These are phyloP conservation scores for Orbicella faveolata DNA, from an alignment of 64 coral and sea anemone genomes.

Conservation along the genomic window DNA sequence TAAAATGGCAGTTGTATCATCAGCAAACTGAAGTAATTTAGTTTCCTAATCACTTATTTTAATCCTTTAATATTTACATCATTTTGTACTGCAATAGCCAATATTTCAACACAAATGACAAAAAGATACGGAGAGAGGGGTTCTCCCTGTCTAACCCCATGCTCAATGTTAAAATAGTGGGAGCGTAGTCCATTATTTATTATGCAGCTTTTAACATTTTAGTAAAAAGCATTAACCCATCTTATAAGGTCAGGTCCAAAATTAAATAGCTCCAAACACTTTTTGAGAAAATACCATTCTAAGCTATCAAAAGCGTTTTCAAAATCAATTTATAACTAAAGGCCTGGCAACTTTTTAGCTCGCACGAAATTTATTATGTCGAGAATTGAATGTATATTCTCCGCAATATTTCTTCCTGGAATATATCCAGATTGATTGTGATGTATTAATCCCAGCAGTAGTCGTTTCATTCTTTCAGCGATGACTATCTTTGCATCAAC, in stretches of 20 bases:
- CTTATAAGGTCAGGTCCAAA: not conserved
- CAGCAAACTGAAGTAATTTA: too few species aligned
- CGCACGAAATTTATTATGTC: not conserved
- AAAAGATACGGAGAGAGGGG: too few species aligned
- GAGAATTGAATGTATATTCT: not conserved
- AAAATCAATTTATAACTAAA: not conserved
- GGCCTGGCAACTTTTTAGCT: not conserved
- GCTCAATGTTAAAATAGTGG: too few species aligned
- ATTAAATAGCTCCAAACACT: not conserved
- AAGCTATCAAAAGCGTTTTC: not conserved
- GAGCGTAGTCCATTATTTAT: not conserved
- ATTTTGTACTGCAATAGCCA: too few species aligned
- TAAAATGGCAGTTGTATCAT: too few species aligned
- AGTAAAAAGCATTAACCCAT: not conserved
- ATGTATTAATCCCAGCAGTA: not conserved
- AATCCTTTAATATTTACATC: too few species aligned
- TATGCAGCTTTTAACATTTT: not conserved
- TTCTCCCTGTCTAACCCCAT: too few species aligned
- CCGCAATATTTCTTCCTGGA: not conserved
- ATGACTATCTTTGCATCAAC: not conserved
- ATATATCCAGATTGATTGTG: not conserved
- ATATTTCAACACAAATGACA: too few species aligned
- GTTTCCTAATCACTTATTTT: too few species aligned
- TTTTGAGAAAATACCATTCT: not conserved
- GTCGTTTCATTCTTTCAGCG: conserved; percentile 1